Base-by-base conservation (phyloP, 2,113 vertebrate genomes). In the Conger conger region DNA sequence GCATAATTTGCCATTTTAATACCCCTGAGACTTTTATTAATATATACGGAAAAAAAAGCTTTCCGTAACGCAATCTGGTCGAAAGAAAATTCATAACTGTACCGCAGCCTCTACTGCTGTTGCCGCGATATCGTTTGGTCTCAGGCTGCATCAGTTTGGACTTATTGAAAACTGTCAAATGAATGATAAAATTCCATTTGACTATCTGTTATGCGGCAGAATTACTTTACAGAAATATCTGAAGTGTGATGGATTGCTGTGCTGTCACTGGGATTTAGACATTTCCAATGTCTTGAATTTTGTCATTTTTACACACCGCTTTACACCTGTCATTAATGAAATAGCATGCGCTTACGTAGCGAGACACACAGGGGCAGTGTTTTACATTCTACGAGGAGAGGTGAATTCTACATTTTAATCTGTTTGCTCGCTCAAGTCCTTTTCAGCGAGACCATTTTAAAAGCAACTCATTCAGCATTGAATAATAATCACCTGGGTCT, bases 331-430 rank as follows among this genome's bases (percentile, higher is more conserved):
- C 20, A 30, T 33, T n/a, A 23, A 13, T 13, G 9, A 54, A 81
- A 81, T 81, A 45, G 33, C 30, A 36, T 37, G 27, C 9, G 37
- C 27, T 38, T 37, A 36, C 18, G 6, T n/a, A 4, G 40, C 38
- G 20, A 40, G 54, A 63, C 85, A 86, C 81, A 63, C 63, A 81
- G 53, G 73, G 85, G 85, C 85, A 79, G 17, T 82, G 81, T 82
- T 57, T 82, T 82, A 60, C n/a, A 82, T 27, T 18, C 30, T 42
- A 15, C 42, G 54, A 81, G 13, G 30, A 82, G 23, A 33, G 1
- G 4, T 7, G 4, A 23, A 11, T 50, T 20, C 38, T 40, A 27
- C 38, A 4, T 30, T 40, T n/a, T 13, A 50, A 23, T 76, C 17
- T 30, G 6, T 37, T 35, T 13, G 30, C 16, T 38, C 23, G 15